A percentile compares a stretch with the other conserved stretches of the same genome.
phyloP scores from a whole-genome alignment of 1,140 invertebrate genomes.

The Cataglyphis hispanica region DNA sequence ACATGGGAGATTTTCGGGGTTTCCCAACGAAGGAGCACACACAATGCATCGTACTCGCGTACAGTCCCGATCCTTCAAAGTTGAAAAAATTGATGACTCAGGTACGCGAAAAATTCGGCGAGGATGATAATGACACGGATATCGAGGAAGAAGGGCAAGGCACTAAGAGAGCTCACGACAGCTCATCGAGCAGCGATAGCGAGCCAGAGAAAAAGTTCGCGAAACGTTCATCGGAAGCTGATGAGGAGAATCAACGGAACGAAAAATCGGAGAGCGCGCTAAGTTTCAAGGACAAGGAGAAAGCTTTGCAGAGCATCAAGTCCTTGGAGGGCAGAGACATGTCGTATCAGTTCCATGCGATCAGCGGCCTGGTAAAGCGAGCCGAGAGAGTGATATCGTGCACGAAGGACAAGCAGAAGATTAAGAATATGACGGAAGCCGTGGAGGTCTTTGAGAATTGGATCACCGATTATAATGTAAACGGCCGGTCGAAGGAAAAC shows the following conservation, averaged over 20 bases:
- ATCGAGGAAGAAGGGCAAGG: slow-evolving; percentile 21
- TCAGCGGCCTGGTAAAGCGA: slow-evolving; percentile 73
- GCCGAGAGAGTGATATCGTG: slow-evolving; percentile 77
- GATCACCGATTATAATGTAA: slow-evolving; percentile 82
- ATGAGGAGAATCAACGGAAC: slow-evolving; percentile 37
- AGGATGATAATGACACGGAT: slow-evolving; percentile 36
- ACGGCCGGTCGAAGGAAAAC: slow-evolving; percentile 81
- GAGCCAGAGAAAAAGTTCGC: slow-evolving; percentile 64
- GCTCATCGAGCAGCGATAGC: slow-evolving; percentile 38
- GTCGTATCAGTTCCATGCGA: slow-evolving; percentile 74
- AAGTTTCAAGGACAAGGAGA: slow-evolving; percentile 76
- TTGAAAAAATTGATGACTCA: slow-evolving; percentile 78
- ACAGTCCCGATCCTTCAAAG: slow-evolving; percentile 81
- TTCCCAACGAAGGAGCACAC: slow-evolving; percentile 81
- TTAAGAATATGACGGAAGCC: slow-evolving; percentile 80
- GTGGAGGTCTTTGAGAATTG: slow-evolving; percentile 82
- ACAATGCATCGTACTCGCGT: slow-evolving; percentile 81
- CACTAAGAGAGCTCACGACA: slow-evolving; percentile 53
- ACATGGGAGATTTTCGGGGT: slow-evolving; percentile 76
- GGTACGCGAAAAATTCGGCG: slow-evolving; percentile 74
- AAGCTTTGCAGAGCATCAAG: slow-evolving; percentile 72
- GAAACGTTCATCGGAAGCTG: slow-evolving; percentile 28
- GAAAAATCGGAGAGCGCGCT: slow-evolving; percentile 63
- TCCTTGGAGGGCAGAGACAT: slow-evolving; percentile 74
- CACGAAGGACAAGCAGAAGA: slow-evolving; percentile 79